phyloP scores from a whole-genome alignment of 1,140 invertebrate species.

The Bilobella aurantiaca region DNA sequence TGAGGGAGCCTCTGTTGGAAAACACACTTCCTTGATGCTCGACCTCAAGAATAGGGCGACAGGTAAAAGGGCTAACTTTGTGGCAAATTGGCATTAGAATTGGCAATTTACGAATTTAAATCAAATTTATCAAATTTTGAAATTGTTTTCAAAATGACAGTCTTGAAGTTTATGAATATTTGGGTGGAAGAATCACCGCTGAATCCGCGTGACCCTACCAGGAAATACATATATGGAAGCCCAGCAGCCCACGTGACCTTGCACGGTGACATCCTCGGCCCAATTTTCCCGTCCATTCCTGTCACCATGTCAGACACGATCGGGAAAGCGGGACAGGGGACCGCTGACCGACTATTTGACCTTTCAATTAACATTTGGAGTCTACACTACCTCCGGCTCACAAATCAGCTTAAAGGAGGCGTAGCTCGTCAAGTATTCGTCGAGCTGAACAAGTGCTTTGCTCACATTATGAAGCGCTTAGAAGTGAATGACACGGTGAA shows the following conservation, averaged over 20 bases:
- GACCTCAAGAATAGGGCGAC: conserved; percentile 50
- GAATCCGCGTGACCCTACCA: conserved; percentile 47
- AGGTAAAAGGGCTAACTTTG: too few relatives aligned
- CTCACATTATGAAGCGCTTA: conserved; percentile 42
- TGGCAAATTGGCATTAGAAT: too few relatives aligned
- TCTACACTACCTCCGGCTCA: conserved; percentile 49
- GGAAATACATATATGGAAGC: conserved; percentile 49
- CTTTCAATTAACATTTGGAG: conserved; percentile 50
- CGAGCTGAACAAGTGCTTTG: conserved; percentile 43
- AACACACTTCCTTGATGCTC: conserved; percentile 50
- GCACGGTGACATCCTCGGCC: conserved; percentile 47
- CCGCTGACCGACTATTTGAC: conserved; percentile 49
- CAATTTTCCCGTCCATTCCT: conserved; percentile 37
- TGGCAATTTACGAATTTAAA: too few relatives aligned
- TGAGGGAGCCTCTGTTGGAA: conserved; percentile 49
- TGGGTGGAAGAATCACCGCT: conserved; percentile 49
- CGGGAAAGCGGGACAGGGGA: conserved; percentile 39
- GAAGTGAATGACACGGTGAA: conserved; percentile 28
- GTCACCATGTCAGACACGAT: conserved; percentile 35
- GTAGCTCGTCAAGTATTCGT: conserved; percentile 38
- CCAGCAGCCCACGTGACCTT: conserved; percentile 41
- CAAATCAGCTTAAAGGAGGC: conserved; percentile 45
- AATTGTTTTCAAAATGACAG: too few relatives aligned
- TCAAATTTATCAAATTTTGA: too few relatives aligned
- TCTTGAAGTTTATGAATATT: conserved; percentile 49